Base-by-base conservation (phyloP, 2,113 vertebrate genomes). In the Microtus montanus region DNA sequence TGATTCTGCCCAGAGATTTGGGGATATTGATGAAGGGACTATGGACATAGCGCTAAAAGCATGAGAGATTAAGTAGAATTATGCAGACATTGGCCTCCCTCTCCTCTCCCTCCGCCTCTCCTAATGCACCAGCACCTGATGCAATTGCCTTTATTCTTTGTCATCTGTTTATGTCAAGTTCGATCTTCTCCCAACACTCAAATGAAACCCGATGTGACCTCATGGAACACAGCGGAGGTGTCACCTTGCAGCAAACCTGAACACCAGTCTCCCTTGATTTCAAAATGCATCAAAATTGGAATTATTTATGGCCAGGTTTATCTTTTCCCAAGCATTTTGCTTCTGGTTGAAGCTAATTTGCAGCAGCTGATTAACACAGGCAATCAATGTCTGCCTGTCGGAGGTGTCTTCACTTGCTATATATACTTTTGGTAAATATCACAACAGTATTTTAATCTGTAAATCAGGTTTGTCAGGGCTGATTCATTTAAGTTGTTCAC, bases 381-480 rank as follows among this genome's bases (percentile, higher is more conserved):
- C 93, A 95, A 91, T 96, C 95, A 93, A 44, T 92, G 93, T 96
- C 64, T 88, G 68, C 93, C 85, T 94, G 86, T 96, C 13, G 2
- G 94, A 92, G 93, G 83, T 92, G 93, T 87, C 97, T 98, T 97
- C 95, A 96, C 92, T 97, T 97, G 90, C 97, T 98, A 96, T 98
- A 97, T 98, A 97, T 96, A 94, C 33, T 95, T 98, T 96, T 92
- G 97, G 96, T 98, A 98, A 98, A 98, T 97, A 96, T 96, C 96
- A 92, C 91, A 96, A 97, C 93, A 92, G 96, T 98, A 95, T 98
- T 98, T 98, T 98, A 97, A 98, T 98, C 97, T 94, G 92, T 97
- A 98, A 98, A 98, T 98, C 97, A 63, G 92, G 93, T 98, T 98
- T 98, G 97, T 98, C 97, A 28, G 73, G 92, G 90, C 17, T 92